These are phyloP conservation scores for Lutjanus erythropterus DNA, from an alignment of 2,113 vertebrate genomes.

Conservation along the genomic window DNA sequence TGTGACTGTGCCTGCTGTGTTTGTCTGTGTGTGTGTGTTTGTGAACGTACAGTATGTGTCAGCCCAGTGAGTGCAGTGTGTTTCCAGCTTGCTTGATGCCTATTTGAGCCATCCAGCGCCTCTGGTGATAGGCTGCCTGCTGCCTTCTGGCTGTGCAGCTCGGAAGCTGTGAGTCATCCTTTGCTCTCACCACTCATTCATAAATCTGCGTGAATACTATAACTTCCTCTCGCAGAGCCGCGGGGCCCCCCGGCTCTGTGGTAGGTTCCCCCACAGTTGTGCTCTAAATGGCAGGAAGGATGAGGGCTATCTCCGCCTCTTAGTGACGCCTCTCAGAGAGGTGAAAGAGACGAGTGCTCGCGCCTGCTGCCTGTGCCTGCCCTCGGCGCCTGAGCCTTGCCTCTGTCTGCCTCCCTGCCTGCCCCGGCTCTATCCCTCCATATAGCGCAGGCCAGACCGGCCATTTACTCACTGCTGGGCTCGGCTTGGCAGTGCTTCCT, in stretches of 20 bases:
- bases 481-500: slow-evolving; percentile 63
- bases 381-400: slow-evolving; percentile 39
- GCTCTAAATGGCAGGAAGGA: slow-evolving; percentile 73
- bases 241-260: slow-evolving; percentile 56
- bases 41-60: slow-evolving; percentile 20
- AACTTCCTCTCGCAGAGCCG: slow-evolving; percentile 68
- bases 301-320: slow-evolving; percentile 54
- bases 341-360: slow-evolving; percentile 48
- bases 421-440: slow-evolving; percentile 37
- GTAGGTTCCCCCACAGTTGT: slow-evolving; percentile 61
- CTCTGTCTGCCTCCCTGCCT: slow-evolving; percentile 42
- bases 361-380: slow-evolving; percentile 42
- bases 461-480: slow-evolving; percentile 58
- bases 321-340: slow-evolving; percentile 43
- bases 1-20: slow-evolving; percentile 54
- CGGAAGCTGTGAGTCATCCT: slow-evolving; percentile 82
- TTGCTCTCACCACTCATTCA: slow-evolving; percentile 81
- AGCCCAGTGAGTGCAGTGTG: slow-evolving; percentile 52
- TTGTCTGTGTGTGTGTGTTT: slow-evolving; percentile 18
- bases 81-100: slow-evolving; percentile 57
- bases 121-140: slow-evolving; percentile 72
- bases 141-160: slow-evolving; percentile 72
- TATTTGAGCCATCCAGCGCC: slow-evolving; percentile 64
- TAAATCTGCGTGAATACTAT: slow-evolving; percentile 82
- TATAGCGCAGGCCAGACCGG: slow-evolving; percentile 43